Conservation (phyloP, 2,888 invertebrate genomes). For the Tricholauxania praeusta region DNA sequence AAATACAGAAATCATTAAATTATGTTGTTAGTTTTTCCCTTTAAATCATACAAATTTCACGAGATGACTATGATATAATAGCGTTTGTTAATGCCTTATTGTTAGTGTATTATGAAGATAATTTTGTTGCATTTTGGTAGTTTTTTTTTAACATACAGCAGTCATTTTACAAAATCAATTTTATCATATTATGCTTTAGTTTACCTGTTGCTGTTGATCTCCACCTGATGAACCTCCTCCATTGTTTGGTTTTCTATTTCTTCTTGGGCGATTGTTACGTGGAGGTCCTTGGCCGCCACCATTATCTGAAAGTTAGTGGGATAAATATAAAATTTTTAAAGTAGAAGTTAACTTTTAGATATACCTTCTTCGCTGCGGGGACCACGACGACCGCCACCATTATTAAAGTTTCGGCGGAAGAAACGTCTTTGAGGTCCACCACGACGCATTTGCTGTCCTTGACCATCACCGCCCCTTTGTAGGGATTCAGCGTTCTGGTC, state of each 20-base stretch:
- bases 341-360: slow-evolving; percentile 43
- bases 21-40: slow-evolving; percentile 5
- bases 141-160: slow-evolving; percentile 4
- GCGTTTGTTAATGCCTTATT: slow-evolving; percentile 9
- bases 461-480: slow-evolving; percentile 60
- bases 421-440: slow-evolving; percentile 73
- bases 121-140: slow-evolving; percentile 22
- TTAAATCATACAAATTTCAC: not conserved
- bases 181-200: slow-evolving; percentile 53
- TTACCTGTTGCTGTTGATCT: slow-evolving; percentile 67
- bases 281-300: slow-evolving; percentile 68
- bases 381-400: slow-evolving; percentile 55
- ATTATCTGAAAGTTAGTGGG: not conserved
- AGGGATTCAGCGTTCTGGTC: slow-evolving; percentile 69
- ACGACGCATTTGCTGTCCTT: slow-evolving; percentile 69
- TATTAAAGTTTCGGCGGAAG: slow-evolving; percentile 79
- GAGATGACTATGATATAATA: slow-evolving; percentile 5
- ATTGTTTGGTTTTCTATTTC: slow-evolving; percentile 63
- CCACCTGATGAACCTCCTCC: slow-evolving; percentile 56
- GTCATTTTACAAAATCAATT: not conserved
- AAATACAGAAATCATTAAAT: not conserved
- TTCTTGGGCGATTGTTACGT: slow-evolving; percentile 61
- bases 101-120: slow-evolving; percentile 20
- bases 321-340: not conserved
- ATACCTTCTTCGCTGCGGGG: slow-evolving; percentile 59